Base-by-base conservation (phyloP, 1,140 invertebrate species). In the Zophobas atratus region DNA sequence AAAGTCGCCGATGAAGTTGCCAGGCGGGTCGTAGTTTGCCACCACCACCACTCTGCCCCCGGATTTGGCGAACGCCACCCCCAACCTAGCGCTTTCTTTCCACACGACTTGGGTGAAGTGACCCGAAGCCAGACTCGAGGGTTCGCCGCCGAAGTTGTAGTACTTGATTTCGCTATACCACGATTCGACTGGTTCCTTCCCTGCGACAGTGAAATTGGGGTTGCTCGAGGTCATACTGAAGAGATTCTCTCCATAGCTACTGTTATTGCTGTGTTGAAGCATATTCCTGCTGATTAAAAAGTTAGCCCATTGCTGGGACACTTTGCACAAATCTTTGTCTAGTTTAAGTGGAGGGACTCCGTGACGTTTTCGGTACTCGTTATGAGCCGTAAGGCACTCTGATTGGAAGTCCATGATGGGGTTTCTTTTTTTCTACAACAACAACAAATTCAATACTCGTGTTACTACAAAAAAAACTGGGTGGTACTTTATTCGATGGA, bases 151-250 rank as follows among this genome's bases (percentile, higher is more conserved):
- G 81, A 93, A 94, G 8, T 82, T 82, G 79, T 90, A 88, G 38
- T 89, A 83, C 75, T 90, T 90, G 0, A 91, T 90, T 86, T 93
- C 92, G 46, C 89, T 89, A 81, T 93, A 93, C 94, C 94, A 96
- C 85, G 91, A 92, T 20, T 95, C 91, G 0, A 95, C 94, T 0
- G 93, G 91, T 77, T 93, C 91, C 36, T 89, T 88, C 1, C 93
- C 94, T 46, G 88, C 86, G 6, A 88, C 60, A 5, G 77, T 84
- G 2, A 92, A 91, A 74, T 92, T 92, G 1, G 92, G 90, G 85
- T 93, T 90, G 0, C 92, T 92, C 1, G 82, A 82, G 33, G 80
- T 70, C 67, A 84, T 81, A 67, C 80, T 83, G 76, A 83, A 86
- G n/a, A 86, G 79, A 85, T 92, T 93, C 82, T 92, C 91, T 0